Evolutionary conservation across 2,797 vertebrate genomes (phyloP).

Genomic region (Merluccius polli): DNA sequence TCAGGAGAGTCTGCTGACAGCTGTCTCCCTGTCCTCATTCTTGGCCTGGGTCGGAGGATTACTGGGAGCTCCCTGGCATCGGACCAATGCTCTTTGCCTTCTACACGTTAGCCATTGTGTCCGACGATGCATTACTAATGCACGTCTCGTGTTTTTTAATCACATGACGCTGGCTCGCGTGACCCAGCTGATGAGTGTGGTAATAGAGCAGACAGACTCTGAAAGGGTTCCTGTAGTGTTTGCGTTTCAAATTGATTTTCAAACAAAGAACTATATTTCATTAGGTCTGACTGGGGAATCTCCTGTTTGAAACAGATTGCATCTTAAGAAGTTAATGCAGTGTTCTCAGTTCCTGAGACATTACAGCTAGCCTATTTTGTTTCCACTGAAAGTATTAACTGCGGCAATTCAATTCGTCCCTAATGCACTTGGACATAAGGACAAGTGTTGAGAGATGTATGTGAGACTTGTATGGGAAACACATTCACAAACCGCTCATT

Average conservation of each 20-base stretch:
- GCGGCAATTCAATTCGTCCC: background rate
- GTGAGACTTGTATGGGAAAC: no score
- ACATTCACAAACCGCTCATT: no score
- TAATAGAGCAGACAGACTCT: background rate
- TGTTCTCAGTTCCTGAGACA: background rate
- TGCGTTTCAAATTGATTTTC: background rate
- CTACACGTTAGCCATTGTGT: conserved; percentile 54
- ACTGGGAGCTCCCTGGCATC: conserved; percentile 53
- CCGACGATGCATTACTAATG: conserved; percentile 39
- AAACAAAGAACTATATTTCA: background rate
- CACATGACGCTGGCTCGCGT: conserved; percentile 9
- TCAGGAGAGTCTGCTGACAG: conserved; percentile 57
- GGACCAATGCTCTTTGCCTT: conserved; percentile 32
- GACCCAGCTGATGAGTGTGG: background rate
- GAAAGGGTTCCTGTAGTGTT: background rate
- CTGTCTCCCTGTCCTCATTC: conserved; percentile 44
- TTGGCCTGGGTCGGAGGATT: conserved; percentile 38
- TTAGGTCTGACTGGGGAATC: background rate
- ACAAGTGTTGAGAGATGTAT: background rate
- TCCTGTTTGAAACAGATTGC: background rate
- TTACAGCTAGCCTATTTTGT: background rate
- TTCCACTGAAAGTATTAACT: background rate
- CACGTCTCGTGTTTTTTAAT: conserved; percentile 18
- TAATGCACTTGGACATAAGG: background rate
- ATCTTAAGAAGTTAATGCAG: background rate